Evolutionary conservation across 2,797 vertebrate genomes (phyloP), one percentile per base, ranked within the genome.

Genomic region (Sebastes iracundus): DNA sequence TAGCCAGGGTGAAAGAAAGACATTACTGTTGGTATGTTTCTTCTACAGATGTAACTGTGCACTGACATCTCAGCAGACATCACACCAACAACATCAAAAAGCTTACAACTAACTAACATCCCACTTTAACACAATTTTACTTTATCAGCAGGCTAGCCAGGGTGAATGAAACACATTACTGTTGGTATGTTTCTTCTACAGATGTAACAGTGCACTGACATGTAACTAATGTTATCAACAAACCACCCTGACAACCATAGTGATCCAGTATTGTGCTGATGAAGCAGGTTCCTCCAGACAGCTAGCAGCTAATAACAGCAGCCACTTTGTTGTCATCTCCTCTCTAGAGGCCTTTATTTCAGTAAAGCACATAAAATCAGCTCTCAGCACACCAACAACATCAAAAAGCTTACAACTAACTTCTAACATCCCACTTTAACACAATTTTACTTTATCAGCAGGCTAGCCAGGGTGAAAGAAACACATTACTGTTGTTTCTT

Each of bases 241-340:
- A 78, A 88, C 74, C 73, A 28, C 10, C 12, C 5, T 12, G 9
- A 63, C 53, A 60, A 32, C 42, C 65, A 68, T 1, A 6, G 67
- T 22, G 77, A 64, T 71, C 62, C 79, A 22, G 56, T 16, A 8
- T 76, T 79, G 6, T 72, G 90, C 86, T 87, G 90, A 91, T 88
- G 63, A 72, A 63, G 87, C 88, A 84, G 75, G 62, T 80, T 72
- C 7, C 30, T 28, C 14, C 53, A 61, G 11, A 28, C 75, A 30
- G 88, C 86, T 79, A 85, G 46, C 46, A 67, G 77, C 70, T 79
- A 82, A 88, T 56, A 90, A 82, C 85, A 90, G 14, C 75, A 68
- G 71, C 7, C 71, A 90, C 90, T 82, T 84, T 85, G 81, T 87
- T 89, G 79, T 87, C 86, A 87, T 72, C 75, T 88, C 77, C 83